Evolutionary conservation across 2,797 vertebrate genomes (phyloP), one percentile per base, ranked within the genome.

Genomic region (Podargus strigoides): DNA sequence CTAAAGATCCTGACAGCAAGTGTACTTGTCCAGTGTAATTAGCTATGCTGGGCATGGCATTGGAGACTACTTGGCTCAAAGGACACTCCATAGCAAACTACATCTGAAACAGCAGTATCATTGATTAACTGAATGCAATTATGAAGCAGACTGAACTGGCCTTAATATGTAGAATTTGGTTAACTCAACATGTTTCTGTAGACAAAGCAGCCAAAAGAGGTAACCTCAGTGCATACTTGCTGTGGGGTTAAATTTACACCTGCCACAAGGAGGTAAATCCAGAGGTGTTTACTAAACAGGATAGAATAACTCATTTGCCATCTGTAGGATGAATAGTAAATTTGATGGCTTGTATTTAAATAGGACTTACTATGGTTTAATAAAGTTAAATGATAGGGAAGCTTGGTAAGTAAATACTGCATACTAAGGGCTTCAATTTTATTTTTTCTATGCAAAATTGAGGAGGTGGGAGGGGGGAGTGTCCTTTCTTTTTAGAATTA

Each of bases 391-490:
- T 46, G 12, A 9, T 15, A 34, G 8, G 17, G 63, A 56, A 62
- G 22, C 22, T 72, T 68, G n/a, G 10, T 64, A 69, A 60, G 49
- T 75, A 67, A 67, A 42, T 62, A 42, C 22, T 70, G 22, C 34
- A 20, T 60, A 36, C 9, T 68, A 49, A 6, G 24, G 21, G 19
- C 12, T 85, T 87, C 10, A 26, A 2, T 60, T 77, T 85, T 34
- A 3, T 12, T 67, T 66, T 64, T 74, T 42, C 41, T 64, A 2
- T 49, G 21, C 21, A 78, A 86, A 94, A 37, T 37, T 44, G 9
- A 2, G 5, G 34, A 3, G 5, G 4, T 8, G 20, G 2, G 9
- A 24, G 7, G 6, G 9, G 21, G 2, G 9, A 28, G 6, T 36
- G 11, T 75, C 23, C 24, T 84, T 80, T 87, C 64, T 21, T 64